Evolutionary conservation across 2,888 invertebrate species (phyloP), one percentile per base, ranked within the genome.

Genomic region (Scaptomyza reducta): DNA sequence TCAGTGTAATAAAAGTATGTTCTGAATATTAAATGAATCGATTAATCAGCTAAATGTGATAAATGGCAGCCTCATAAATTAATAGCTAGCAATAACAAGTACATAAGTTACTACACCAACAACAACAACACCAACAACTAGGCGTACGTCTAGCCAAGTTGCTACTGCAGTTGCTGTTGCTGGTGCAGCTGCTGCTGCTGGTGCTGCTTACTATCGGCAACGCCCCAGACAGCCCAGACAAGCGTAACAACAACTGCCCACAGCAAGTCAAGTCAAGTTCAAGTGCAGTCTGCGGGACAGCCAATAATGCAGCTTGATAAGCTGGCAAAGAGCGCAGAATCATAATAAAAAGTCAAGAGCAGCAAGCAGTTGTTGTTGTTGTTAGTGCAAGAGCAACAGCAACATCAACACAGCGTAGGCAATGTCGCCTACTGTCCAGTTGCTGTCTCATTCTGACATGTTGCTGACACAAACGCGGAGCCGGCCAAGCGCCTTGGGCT

Each of bases 51-150:
- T 82, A 90, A 90, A 89, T 88, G 89, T 90, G 90, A 90, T 90
- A 90, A 90, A 90, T 89, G 81, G 87, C 87, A 81, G 79, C 76
- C 74, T 77, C 80, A 89, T 90, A 87, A 90, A 90, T 89, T 90
- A 90, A 90, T 89, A 80, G 89, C 79, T 80, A 70, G 42, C 73
- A 82, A 78, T 76, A 74, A 62, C 67, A 74, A 77, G 73, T 76
- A 66, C 73, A 63, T 58, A 74, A 77, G 73, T 67, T 38, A 66
- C 46, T 73, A 74, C 69, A 77, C 61, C 66, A 56, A 31, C 47
- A 31, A 64, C 65, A 71, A 29, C 65, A 63, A 55, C 38, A 60
- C 77, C 65, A 63, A 56, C 40, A 60, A 80, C 78, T 45, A 62
- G 65, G 65, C 65, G 56, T 67, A 73, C 45, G 73, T 73, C 73